phyloP scores from a whole-genome alignment of 1,140 invertebrate genomes.

The Macrocentrus cingulum region DNA sequence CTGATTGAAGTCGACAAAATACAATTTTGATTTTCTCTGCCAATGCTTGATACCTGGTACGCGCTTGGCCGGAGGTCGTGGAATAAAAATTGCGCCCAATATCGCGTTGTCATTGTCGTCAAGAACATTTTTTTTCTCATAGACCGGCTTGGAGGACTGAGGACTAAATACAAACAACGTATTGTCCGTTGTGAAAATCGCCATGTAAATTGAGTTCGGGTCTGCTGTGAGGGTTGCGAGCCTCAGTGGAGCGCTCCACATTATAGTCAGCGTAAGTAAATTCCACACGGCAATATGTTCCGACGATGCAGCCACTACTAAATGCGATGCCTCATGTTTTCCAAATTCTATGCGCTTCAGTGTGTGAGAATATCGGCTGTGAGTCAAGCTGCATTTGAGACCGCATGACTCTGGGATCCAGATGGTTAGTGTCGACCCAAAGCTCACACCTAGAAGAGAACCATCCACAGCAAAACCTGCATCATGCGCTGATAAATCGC shows the following conservation, averaged over 20 bases:
- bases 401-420: conserved; percentile 65
- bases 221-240: conserved; percentile 62
- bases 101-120: conserved; percentile 50
- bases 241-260: conserved; percentile 63
- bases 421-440: conserved; percentile 69
- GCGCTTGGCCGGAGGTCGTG: conserved; percentile 51
- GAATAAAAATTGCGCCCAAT: conserved; percentile 61
- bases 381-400: conserved; percentile 58
- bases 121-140: conserved; percentile 55
- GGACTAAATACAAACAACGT: conserved; percentile 68
- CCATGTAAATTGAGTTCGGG: conserved; percentile 66
- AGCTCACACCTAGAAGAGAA: conserved; percentile 73
- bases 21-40: conserved; percentile 64
- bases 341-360: conserved; percentile 66
- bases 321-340: conserved; percentile 64
- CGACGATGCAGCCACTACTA: conserved; percentile 64
- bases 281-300: conserved; percentile 71
- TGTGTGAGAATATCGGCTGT: conserved; percentile 44
- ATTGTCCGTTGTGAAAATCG: conserved; percentile 65
- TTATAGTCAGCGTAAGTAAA: conserved; percentile 66
- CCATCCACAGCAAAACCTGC: conserved; percentile 75
- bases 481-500: conserved; percentile 60
- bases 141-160: conserved; percentile 59
- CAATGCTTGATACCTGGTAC: conserved; percentile 55
- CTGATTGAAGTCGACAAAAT: conserved; percentile 63